These are phyloP conservation scores for Agrotis puta DNA, from an alignment of 2,888 invertebrate genomes.

Conservation along the genomic window DNA sequence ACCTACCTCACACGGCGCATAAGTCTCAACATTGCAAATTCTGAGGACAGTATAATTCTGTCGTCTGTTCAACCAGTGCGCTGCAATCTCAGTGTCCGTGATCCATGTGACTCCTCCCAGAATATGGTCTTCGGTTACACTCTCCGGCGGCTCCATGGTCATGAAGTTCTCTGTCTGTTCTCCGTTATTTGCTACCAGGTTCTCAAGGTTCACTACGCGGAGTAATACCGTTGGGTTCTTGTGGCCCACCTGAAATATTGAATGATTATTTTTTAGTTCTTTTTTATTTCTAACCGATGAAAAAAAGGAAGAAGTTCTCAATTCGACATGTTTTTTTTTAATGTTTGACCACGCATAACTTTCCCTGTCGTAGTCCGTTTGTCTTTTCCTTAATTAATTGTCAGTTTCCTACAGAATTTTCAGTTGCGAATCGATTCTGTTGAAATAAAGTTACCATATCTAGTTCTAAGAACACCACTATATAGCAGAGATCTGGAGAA, in stretches of 20 bases:
- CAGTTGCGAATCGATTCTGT: no score
- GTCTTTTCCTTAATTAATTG: no score
- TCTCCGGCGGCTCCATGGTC: conserved; percentile 86
- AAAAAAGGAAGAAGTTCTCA: no score
- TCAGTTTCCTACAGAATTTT: no score
- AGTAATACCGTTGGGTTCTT: conserved; percentile 94
- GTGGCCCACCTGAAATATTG: conserved; percentile 91
- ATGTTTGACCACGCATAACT: no score
- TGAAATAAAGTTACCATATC: no score
- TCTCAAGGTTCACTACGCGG: conserved; percentile 91
- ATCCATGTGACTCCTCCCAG: conserved; percentile 94
- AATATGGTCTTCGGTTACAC: conserved; percentile 92
- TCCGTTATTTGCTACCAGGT: conserved; percentile 69
- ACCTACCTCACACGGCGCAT: conserved; percentile 76
- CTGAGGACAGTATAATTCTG: conserved; percentile 94
- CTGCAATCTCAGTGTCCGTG: conserved; percentile 92
- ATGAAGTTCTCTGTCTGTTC: conserved; percentile 71
- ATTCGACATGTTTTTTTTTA: no score
- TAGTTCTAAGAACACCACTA: no score
- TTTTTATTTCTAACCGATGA: no score
- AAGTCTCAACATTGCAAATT: conserved; percentile 88
- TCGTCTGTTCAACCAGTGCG: conserved; percentile 96
- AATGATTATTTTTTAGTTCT: not conserved
- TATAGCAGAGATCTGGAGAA: no score
- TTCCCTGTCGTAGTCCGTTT: no score